Evolutionary conservation across 1,140 invertebrate genomes (phyloP).

Genomic region (Zaprionus camerounensis): DNA sequence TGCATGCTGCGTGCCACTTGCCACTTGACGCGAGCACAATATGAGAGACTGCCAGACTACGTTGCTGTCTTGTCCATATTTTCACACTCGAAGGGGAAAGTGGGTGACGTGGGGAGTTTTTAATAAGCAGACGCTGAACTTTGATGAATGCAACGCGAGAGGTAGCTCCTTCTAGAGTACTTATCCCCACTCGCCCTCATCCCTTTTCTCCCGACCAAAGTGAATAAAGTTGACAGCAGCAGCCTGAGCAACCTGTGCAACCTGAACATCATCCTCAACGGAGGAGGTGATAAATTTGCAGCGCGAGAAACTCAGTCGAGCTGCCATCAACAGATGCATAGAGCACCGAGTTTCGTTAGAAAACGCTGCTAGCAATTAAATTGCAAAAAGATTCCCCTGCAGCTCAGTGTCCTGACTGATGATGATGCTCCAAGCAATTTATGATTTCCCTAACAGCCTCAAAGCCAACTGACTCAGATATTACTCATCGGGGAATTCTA

Average conservation of each 20-base stretch:
- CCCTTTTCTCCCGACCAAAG: slow-evolving; percentile 24
- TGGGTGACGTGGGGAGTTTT: slow-evolving; percentile 54
- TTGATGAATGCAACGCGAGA: slow-evolving; percentile 60
- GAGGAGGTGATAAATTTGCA: slow-evolving; percentile 65
- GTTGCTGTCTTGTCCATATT: slow-evolving; percentile 52
- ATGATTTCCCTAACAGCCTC: background rate
- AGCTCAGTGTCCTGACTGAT: slow-evolving; percentile 6
- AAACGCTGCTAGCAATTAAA: slow-evolving; percentile 56
- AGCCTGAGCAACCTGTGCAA: background rate
- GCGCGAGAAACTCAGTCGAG: slow-evolving; percentile 43
- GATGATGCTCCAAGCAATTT: slow-evolving; percentile 25
- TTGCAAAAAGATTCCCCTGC: slow-evolving; percentile 10
- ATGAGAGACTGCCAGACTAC: slow-evolving; percentile 36
- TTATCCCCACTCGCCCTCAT: background rate
- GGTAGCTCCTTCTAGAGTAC: background rate
- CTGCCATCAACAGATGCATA: slow-evolving; percentile 52
- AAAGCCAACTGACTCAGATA: background rate
- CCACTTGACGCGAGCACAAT: slow-evolving; percentile 33
- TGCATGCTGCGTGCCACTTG: slow-evolving; percentile 1
- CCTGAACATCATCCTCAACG: background rate
- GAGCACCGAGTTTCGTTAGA: slow-evolving; percentile 15
- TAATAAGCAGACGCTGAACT: slow-evolving; percentile 66
- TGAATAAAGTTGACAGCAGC: slow-evolving; percentile 60
- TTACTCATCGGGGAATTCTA: slow-evolving; percentile 1
- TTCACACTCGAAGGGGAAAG: slow-evolving; percentile 47